These are phyloP conservation scores for Drosophila paranaensis DNA, from an alignment of 2,888 invertebrate genomes.

Conservation along the genomic window DNA sequence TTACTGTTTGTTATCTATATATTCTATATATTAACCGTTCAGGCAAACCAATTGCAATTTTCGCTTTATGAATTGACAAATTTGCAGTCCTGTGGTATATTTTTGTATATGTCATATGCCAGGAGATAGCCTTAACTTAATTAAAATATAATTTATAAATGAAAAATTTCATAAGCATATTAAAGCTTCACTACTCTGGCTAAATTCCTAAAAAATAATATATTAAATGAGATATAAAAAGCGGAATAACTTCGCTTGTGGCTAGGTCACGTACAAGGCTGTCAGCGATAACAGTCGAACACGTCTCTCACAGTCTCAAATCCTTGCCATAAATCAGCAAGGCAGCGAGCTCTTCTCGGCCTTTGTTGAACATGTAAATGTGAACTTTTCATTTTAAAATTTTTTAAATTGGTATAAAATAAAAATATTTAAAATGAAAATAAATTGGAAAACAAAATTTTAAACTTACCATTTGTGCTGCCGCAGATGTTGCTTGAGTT, in stretches of 20 bases:
- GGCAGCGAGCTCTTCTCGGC: conserved; percentile 8
- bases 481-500: too few species aligned
- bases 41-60: neutral
- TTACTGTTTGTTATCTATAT: neutral
- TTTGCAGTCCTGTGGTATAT: neutral
- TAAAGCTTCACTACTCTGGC: too few species aligned
- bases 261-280: conserved; percentile 24
- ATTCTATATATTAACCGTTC: neutral
- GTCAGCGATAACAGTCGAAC: conserved; percentile 17
- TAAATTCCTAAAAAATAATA: too few species aligned
- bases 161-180: too few species aligned
- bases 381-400: neutral
- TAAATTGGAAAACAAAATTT: too few species aligned
- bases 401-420: neutral
- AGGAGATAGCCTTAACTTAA: neutral
- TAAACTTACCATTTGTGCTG: too few species aligned
- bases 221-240: neutral
- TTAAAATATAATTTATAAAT: too few species aligned
- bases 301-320: conserved; percentile 12
- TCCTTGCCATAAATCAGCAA: conserved; percentile 33
- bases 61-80: neutral
- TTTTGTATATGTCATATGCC: neutral
- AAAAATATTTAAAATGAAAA: neutral
- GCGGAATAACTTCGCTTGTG: conserved; percentile 1
- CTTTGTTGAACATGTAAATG: neutral